Evolutionary conservation across 2,888 invertebrate species (phyloP).

Genomic region (Anodontia alba): DNA sequence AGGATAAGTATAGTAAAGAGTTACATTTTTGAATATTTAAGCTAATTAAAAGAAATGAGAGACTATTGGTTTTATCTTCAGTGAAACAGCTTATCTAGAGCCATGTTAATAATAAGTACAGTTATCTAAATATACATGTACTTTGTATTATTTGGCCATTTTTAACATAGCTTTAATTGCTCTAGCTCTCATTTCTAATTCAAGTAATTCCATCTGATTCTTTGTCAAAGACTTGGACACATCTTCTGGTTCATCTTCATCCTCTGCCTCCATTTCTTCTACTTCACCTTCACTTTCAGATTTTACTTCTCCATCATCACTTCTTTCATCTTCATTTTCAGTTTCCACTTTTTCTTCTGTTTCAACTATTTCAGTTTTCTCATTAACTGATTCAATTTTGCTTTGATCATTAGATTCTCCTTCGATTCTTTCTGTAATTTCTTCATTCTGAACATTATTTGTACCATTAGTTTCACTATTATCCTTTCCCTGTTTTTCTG

Average conservation of each 20-base stretch:
- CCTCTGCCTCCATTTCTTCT: constrained; percentile 11
- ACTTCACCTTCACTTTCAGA: neutral
- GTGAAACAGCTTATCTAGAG: too few species aligned
- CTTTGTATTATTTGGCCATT: neutral
- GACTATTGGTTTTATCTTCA: too few species aligned
- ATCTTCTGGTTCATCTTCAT: constrained; percentile 9
- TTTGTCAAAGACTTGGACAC: constrained; percentile 67
- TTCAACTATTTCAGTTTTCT: neutral
- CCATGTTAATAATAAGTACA: too few species aligned
- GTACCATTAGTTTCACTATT: too few species aligned
- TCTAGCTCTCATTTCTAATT: constrained; percentile 88
- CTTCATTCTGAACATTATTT: too few species aligned
- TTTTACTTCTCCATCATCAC: constrained; percentile 28
- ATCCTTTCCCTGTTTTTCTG: neutral
- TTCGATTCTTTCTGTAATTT: too few species aligned
- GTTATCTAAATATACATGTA: too few species aligned
- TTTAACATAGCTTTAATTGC: constrained; percentile 87
- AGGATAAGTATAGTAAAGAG: too few species aligned
- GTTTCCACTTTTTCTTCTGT: neutral
- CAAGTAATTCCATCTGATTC: constrained; percentile 86
- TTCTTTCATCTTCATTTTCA: constrained; percentile 32
- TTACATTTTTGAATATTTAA: too few species aligned
- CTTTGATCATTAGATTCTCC: neutral
- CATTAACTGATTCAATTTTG: neutral
- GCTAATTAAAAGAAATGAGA: too few species aligned